Percentiles rank a stretch among this genome's conserved stretches.
These are phyloP conservation scores for Albula glossodonta DNA, from an alignment of 2,113 vertebrate species.

Conservation along the genomic window DNA sequence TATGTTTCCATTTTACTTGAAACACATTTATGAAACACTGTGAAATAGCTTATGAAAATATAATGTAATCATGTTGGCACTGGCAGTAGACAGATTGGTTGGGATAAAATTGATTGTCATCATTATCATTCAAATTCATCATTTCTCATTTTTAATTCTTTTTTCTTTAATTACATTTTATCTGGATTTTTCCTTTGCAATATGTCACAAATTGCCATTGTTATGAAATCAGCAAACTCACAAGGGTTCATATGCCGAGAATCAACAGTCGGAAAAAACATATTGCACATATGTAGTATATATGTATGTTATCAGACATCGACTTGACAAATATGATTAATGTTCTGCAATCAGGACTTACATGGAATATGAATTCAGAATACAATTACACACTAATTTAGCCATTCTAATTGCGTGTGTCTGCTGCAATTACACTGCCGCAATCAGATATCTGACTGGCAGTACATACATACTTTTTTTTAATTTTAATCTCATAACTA, in stretches of 20 bases:
- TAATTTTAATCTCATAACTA: no score
- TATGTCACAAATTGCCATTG: no score
- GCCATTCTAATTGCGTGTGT: background rate
- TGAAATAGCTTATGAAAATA: constrained; percentile 20
- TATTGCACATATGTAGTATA: no score
- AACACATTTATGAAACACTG: constrained; percentile 15
- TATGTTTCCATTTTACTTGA: constrained; percentile 2
- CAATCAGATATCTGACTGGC: no score
- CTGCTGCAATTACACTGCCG: background rate
- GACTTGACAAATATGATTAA: background rate
- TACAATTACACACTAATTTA: background rate
- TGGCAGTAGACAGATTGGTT: background rate
- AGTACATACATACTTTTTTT: no score
- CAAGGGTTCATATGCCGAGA: no score
- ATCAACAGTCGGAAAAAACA: no score
- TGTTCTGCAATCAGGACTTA: background rate
- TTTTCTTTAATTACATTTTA: background rate
- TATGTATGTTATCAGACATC: no score
- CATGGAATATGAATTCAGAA: background rate
- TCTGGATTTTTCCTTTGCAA: background rate
- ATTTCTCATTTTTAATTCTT: background rate
- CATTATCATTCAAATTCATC: background rate
- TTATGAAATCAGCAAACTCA: no score
- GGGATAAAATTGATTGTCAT: constrained; percentile 22
- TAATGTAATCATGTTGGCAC: constrained; percentile 26